These are phyloP conservation scores for Epizoanthus stellaris DNA, from an alignment of 92 coral and sea anemone species.

Conservation along the genomic window DNA sequence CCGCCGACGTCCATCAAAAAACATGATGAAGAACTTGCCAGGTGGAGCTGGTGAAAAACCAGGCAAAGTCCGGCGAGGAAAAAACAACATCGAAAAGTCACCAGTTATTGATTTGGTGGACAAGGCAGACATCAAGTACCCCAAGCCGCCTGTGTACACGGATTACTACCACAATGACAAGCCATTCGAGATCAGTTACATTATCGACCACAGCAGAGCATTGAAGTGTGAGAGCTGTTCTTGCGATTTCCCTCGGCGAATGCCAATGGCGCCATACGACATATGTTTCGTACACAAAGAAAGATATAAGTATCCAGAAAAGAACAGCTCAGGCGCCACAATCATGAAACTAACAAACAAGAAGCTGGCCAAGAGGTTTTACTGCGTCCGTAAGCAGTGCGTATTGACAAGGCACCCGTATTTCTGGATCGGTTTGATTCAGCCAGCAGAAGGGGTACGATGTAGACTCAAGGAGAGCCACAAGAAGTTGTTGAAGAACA, in stretches of 20 bases:
- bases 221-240: conserved; percentile 49
- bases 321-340: conserved; percentile 24
- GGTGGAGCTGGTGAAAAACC: conserved; percentile 50
- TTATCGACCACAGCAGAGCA: conserved; percentile 16
- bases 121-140: conserved; percentile 24
- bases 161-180: conserved; percentile 39
- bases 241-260: conserved; percentile 36
- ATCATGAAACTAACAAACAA: too few relatives aligned
- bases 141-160: conserved; percentile 49
- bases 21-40: conserved; percentile 41
- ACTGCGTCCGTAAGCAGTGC: too few relatives aligned
- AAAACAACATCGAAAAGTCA: conserved; percentile 50
- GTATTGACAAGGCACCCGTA: too few relatives aligned
- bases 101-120: conserved; percentile 43
- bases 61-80: conserved; percentile 25
- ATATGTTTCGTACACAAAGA: conserved; percentile 16
- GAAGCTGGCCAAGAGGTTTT: too few relatives aligned
- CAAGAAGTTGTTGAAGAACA: too few relatives aligned
- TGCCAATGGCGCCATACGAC: conserved; percentile 50
- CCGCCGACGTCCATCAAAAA: conserved; percentile 11
- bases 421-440: too few relatives aligned
- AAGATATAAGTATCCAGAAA: conserved; percentile 45
- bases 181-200: conserved; percentile 47
- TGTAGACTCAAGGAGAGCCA: too few relatives aligned
- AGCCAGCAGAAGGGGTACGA: too few relatives aligned